Percentiles rank a stretch among this genome's conserved stretches.
These are phyloP conservation scores for Lithosia quadra DNA, from an alignment of 2,888 invertebrate species.

Conservation along the genomic window DNA sequence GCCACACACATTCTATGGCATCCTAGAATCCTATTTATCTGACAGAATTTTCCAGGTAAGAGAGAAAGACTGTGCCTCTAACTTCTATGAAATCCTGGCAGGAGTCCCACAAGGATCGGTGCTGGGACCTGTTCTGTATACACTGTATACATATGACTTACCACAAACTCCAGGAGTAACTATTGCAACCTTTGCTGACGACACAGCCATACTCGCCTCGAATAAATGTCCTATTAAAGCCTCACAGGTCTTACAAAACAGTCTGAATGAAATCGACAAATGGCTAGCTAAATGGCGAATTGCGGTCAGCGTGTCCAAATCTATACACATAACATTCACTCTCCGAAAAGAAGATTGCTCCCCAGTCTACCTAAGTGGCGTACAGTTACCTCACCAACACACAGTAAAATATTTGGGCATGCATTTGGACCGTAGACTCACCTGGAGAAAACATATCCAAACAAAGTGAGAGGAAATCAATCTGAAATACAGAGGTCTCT, in stretches of 20 bases:
- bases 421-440: no score
- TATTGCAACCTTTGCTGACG: constrained; percentile 8
- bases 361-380: not conserved
- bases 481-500: constrained; percentile 8
- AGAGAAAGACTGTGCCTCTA: no score
- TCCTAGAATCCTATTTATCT: no score
- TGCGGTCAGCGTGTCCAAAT: not conserved
- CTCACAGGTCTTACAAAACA: not conserved
- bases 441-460: no score
- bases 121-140: constrained; percentile 8
- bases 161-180: not conserved
- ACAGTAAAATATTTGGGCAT: not conserved
- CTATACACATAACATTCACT: not conserved
- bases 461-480: constrained; percentile 5
- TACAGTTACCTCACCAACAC: not conserved
- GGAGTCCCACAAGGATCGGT: constrained; percentile 10
- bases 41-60: no score
- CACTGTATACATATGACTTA: constrained; percentile 1
- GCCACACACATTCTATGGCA: no score
- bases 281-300: constrained; percentile 5
- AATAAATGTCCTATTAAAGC: not conserved
- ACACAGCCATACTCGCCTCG: not conserved
- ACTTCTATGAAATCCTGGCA: no score
- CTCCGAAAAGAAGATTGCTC: constrained; percentile 2
- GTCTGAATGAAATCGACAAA: constrained; percentile 3